A percentile compares a stretch with the other conserved stretches of the same genome.
phyloP scores from a whole-genome alignment of 2,797 vertebrate species.

The Muraenolepis orangiensis region DNA sequence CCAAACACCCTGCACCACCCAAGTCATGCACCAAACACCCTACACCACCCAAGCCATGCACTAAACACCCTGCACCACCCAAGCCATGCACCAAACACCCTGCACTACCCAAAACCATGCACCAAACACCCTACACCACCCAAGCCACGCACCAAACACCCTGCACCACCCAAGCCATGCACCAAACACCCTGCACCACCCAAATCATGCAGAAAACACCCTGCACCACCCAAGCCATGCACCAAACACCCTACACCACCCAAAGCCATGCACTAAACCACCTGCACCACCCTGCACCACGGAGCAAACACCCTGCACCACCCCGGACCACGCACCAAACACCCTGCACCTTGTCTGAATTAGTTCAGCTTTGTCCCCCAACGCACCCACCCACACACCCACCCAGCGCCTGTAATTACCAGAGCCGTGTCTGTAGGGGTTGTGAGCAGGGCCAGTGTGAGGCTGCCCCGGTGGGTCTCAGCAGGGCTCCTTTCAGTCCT shows the following conservation, averaged over 20 bases:
- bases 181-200: slow-evolving; percentile 55
- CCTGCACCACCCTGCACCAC: slow-evolving; percentile 62
- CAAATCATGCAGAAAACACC: slow-evolving; percentile 41
- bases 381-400: not conserved
- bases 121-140: slow-evolving; percentile 56
- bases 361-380: slow-evolving; percentile 65
- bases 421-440: slow-evolving; percentile 64
- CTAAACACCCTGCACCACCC: slow-evolving; percentile 56
- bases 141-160: slow-evolving; percentile 42
- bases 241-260: slow-evolving; percentile 55
- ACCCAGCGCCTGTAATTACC: slow-evolving; percentile 68
- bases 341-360: slow-evolving; percentile 71
- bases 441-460: slow-evolving; percentile 66
- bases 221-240: slow-evolving; percentile 66
- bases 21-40: slow-evolving; percentile 44
- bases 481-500: slow-evolving; percentile 72
- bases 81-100: slow-evolving; percentile 44
- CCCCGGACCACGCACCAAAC: slow-evolving; percentile 40
- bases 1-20: slow-evolving; percentile 56
- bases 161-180: slow-evolving; percentile 66
- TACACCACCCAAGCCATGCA: slow-evolving; percentile 64
- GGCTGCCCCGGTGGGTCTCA: slow-evolving; percentile 70
- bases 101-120: too few relatives aligned
- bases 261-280: slow-evolving; percentile 40
- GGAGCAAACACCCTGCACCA: slow-evolving; percentile 59